Evolutionary conservation across 2,113 vertebrate genomes (phyloP).

Genomic region (Scolopax mira): DNA sequence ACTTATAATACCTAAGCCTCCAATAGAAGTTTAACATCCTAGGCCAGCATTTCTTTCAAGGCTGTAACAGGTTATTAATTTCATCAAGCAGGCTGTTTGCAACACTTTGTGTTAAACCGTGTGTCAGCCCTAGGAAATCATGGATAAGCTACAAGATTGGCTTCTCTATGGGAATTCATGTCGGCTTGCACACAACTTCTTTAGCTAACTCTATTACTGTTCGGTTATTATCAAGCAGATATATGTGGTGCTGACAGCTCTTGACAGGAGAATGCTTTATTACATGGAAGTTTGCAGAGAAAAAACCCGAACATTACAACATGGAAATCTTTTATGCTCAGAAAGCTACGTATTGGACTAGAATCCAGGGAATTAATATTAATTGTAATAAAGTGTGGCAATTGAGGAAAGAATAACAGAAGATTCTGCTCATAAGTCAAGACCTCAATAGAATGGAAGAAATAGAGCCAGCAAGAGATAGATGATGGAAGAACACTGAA

Average conservation of each 20-base stretch:
- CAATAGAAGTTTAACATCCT: constrained; percentile 42
- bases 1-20: constrained; percentile 40
- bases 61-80: constrained; percentile 60
- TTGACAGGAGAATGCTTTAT: constrained; percentile 45
- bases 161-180: constrained; percentile 33
- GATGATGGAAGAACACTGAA: constrained; percentile 32
- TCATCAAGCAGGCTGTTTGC: constrained; percentile 50
- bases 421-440: constrained; percentile 23
- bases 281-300: constrained; percentile 33
- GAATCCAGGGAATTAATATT: constrained; percentile 32
- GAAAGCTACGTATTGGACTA: not conserved
- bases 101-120: constrained; percentile 36
- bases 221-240: constrained; percentile 43
- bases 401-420: constrained; percentile 17
- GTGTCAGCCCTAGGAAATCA: constrained; percentile 45
- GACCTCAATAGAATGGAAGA: constrained; percentile 10
- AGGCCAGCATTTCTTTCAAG: constrained; percentile 50
- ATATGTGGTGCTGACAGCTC: constrained; percentile 55
- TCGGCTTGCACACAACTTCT: constrained; percentile 26
- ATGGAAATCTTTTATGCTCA: constrained; percentile 7
- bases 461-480: constrained; percentile 9
- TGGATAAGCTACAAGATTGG: constrained; percentile 17
- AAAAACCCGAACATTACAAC: constrained; percentile 7
- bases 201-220: constrained; percentile 37
- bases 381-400: constrained; percentile 41